These are phyloP conservation scores for Babyrousa celebensis DNA, from an alignment of 2,797 vertebrate genomes.

Conservation along the genomic window DNA sequence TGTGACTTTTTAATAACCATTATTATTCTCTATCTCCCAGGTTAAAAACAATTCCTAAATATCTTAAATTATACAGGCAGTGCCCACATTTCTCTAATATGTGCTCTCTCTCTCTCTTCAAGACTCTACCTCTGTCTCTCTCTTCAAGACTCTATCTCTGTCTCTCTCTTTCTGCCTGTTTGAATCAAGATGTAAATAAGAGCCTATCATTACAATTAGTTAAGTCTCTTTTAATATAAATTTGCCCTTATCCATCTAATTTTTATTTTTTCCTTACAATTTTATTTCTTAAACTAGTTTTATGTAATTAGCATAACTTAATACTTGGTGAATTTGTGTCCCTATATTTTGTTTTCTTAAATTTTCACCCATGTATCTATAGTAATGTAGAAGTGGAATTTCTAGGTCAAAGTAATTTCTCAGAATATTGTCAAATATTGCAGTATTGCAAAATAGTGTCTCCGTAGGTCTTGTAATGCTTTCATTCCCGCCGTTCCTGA, in stretches of 20 bases:
- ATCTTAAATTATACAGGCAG: not conserved
- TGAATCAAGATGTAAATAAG: not conserved
- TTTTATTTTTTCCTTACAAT: slow-evolving; percentile 32
- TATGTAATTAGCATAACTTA: not conserved
- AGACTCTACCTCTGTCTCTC: no score
- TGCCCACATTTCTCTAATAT: not conserved
- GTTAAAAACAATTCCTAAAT: slow-evolving; percentile 44
- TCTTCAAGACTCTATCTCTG: not conserved
- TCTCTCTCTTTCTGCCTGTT: not conserved
- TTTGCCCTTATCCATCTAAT: not conserved
- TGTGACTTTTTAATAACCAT: not conserved
- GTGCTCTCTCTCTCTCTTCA: no score
- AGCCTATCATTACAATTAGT: not conserved
- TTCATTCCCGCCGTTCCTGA: not conserved
- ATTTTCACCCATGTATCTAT: not conserved
- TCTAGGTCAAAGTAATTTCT: slow-evolving; percentile 10
- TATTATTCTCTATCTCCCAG: not conserved
- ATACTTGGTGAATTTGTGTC: not conserved
- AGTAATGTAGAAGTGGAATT: not conserved
- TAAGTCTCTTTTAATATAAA: not conserved
- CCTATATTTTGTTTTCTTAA: not conserved
- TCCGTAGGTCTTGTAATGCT: not conserved
- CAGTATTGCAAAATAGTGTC: not conserved
- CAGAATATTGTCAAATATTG: not conserved
- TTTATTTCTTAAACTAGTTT: not conserved